phyloP scores from a whole-genome alignment of 2,113 vertebrate species.

The Thymallus thymallus region DNA sequence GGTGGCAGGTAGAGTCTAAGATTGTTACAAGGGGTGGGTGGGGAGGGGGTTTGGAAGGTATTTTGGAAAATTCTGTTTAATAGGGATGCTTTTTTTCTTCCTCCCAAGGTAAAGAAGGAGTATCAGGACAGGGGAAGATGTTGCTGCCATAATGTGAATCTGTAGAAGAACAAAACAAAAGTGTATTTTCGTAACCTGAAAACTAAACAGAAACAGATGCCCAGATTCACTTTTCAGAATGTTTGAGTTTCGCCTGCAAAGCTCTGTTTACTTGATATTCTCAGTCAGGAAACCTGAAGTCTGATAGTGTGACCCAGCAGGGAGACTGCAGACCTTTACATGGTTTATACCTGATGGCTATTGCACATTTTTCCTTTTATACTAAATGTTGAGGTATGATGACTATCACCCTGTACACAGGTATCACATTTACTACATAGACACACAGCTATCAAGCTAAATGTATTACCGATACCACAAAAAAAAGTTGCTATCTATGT shows the following conservation, averaged over 20 bases:
- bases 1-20: constrained; percentile 24
- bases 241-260: constrained; percentile 27
- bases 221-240: constrained; percentile 14
- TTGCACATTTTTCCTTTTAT: background rate
- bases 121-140: constrained; percentile 36
- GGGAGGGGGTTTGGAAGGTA: constrained; percentile 52
- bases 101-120: constrained; percentile 28
- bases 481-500: too few relatives aligned
- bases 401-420: constrained; percentile 4
- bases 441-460: background rate
- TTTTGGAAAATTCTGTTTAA: constrained; percentile 63
- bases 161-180: constrained; percentile 23
- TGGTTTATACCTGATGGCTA: constrained; percentile 12
- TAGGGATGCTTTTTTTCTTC: constrained; percentile 56
- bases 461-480: too few relatives aligned
- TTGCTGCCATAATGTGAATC: constrained; percentile 50
- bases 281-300: constrained; percentile 22
- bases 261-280: constrained; percentile 17
- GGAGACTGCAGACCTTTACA: constrained; percentile 5
- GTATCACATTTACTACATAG: background rate
- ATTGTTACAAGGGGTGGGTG: constrained; percentile 44
- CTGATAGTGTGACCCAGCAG: constrained; percentile 8
- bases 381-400: background rate
- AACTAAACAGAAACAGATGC: constrained; percentile 59
- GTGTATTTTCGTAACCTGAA: constrained; percentile 34